Base-by-base conservation (phyloP, 2,797 vertebrate genomes). In the Botia almorhae region DNA sequence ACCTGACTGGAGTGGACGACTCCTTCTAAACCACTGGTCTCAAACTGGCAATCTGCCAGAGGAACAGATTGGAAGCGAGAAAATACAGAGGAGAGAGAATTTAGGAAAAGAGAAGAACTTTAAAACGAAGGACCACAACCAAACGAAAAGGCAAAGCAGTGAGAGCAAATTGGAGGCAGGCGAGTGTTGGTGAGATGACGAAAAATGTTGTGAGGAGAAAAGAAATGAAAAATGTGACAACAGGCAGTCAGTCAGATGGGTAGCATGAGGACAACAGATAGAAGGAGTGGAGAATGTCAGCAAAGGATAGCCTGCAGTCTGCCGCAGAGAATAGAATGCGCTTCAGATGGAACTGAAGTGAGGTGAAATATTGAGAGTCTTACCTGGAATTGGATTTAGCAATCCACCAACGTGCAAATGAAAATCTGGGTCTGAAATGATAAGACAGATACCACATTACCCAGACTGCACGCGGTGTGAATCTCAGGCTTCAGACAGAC, bases 341-440 rank as follows among this genome's bases (percentile, higher is more conserved):
- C 92, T 88, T 90, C 84, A 88, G 90, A 91, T 80, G 76, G 76
- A 82, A 92, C 76, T 63, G 82, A 88, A 89, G 73, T 82, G 81
- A 85, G 64, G 64, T 33, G 91, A 90, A 90, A 87, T 90, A 83
- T 86, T 87, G 89, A 87, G 89, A 89, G 91, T 92, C 91, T 90
- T 94, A 99, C 98, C 97, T 96, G 98, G 98, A 87, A 99, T 99
- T 77, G 98, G 98, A 91, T 97, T 99, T 91, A 99, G 94, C 93
- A 99, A 96, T 92, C 98, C 98, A 88, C 97, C 98, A 90, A 98
- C 95, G 90, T 99, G 98, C 88, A 95, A 90, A 92, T 96, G 97
- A 91, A 98, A 99, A 93, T 99, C 98, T 87, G 98, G 98, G 94
- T 99, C 98, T 99, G 94, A 85, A 96, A 96, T 17, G 91, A 93